These are phyloP conservation scores for Columba guinea DNA, from an alignment of 2,797 vertebrate genomes.

Conservation along the genomic window DNA sequence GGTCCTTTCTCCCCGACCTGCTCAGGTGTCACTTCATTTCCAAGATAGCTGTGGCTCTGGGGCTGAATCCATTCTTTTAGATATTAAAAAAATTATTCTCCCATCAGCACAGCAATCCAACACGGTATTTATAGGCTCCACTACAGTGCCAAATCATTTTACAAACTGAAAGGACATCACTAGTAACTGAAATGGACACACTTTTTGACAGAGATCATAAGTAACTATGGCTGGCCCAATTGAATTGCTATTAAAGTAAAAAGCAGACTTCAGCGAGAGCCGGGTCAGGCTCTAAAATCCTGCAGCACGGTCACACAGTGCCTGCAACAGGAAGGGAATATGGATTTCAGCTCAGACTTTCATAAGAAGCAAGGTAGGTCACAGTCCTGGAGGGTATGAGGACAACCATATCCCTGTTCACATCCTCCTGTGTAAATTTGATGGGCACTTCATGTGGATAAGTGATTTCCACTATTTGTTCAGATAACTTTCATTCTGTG, in stretches of 20 bases:
- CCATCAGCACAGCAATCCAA: not conserved
- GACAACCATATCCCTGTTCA: not conserved
- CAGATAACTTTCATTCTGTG: not conserved
- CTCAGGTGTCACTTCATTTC: not conserved
- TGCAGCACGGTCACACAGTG: not conserved
- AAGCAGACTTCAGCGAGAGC: not conserved
- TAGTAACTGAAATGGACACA: not conserved
- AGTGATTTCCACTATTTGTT: not conserved
- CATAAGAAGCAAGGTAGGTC: not conserved
- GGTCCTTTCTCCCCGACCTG: not conserved
- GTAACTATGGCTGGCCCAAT: not conserved
- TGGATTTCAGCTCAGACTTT: not conserved
- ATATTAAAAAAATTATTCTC: not conserved
- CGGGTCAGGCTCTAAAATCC: not conserved
- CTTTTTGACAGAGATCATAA: not conserved
- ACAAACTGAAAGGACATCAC: not conserved
- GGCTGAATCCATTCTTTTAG: not conserved
- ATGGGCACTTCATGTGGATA: not conserved
- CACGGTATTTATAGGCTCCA: not conserved
- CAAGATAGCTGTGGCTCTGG: not conserved
- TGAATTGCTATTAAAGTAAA: not conserved
- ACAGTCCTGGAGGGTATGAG: not conserved
- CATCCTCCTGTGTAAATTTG: not conserved
- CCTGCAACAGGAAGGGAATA: not conserved
- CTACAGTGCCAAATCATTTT: not conserved